phyloP scores from a whole-genome alignment of 2,797 vertebrate genomes.

The Myripristis murdjan region DNA sequence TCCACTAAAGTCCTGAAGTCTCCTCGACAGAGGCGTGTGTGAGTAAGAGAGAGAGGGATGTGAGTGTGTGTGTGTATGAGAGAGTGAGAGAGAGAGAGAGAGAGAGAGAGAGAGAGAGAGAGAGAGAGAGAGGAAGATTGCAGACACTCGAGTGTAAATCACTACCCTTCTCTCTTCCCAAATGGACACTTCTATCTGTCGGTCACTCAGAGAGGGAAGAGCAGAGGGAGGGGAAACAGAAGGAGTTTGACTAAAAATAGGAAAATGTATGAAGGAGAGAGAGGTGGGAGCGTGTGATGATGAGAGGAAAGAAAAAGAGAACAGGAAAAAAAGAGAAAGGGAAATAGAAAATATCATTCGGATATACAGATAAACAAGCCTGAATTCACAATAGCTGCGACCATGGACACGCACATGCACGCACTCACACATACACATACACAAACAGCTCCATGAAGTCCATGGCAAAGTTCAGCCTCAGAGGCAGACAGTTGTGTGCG shows the following conservation, averaged over 20 bases:
- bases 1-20: constrained; percentile 43
- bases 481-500: no score
- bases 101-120: constrained; percentile 1
- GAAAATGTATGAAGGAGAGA: not conserved
- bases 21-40: constrained; percentile 9
- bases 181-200: constrained; percentile 54
- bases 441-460: no score
- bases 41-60: not conserved
- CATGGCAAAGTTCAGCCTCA: no score
- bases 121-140: constrained; percentile 31
- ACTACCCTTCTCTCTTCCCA: constrained; percentile 52
- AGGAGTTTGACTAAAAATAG: not conserved
- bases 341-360: no score
- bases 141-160: constrained; percentile 62
- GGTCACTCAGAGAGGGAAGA: constrained; percentile 37
- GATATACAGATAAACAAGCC: no score
- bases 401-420: no score
- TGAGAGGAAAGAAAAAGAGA: constrained; percentile 5
- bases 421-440: no score
- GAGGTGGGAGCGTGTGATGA: no score
- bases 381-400: no score
- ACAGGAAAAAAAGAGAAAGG: not conserved
- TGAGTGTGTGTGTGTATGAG: constrained; percentile 9
- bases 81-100: constrained; percentile 17
- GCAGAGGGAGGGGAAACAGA: not conserved